Evolutionary conservation across 1,140 invertebrate genomes (phyloP).

Genomic region (Coenobita brevimanus): DNA sequence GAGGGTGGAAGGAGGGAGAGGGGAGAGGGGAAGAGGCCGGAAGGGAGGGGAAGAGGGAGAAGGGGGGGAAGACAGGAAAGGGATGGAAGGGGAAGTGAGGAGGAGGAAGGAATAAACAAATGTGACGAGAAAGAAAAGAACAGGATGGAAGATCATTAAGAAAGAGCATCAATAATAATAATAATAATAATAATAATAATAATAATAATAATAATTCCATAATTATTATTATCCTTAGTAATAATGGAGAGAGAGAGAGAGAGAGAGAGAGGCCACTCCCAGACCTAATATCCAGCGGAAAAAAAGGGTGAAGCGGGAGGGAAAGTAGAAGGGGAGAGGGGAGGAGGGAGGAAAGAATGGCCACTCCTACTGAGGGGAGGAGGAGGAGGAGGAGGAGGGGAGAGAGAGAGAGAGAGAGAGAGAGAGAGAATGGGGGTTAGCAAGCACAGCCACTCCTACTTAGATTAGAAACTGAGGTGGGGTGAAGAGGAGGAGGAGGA

Average conservation of each 20-base stretch:
- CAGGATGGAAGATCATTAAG: background rate
- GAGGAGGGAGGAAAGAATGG: background rate
- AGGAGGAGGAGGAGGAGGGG: background rate
- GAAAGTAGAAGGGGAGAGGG: background rate
- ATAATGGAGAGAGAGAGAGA: background rate
- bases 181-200: background rate
- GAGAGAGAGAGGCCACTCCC: background rate
- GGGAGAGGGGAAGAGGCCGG: no score
- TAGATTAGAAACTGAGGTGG: no score
- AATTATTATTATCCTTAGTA: background rate
- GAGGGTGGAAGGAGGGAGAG: no score
- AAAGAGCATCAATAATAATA: background rate
- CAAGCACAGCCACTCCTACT: no score
- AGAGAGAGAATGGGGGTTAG: no score
- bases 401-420: slow-evolving; percentile 27
- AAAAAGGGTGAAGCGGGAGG: background rate
- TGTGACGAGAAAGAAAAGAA: background rate
- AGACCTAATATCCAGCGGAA: background rate
- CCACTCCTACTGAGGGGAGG: background rate
- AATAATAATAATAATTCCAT: background rate
- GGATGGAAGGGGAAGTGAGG: no score
- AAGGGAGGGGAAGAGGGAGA: no score
- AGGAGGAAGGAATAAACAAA: background rate
- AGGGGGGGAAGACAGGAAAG: no score
- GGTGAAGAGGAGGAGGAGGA: background rate